Percentiles rank a stretch among this genome's conserved stretches.
Evolutionary conservation across 1,140 invertebrate genomes (phyloP).

Genomic region (Drosophila tristis): DNA sequence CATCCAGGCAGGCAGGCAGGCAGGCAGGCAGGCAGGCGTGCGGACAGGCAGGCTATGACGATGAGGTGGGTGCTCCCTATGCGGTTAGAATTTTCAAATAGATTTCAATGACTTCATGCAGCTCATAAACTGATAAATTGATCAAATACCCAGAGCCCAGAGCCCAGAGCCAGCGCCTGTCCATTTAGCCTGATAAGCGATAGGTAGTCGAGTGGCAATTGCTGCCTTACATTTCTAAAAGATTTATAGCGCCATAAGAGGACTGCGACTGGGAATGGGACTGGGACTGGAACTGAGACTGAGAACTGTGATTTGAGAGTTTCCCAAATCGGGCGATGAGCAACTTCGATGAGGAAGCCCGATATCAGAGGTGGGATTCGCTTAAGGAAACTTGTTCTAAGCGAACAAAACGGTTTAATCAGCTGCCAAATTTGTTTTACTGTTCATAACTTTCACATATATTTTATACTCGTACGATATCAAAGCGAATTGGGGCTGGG

Average conservation of each 20-base stretch:
- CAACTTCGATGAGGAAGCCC: conserved; percentile 11
- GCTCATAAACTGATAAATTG: conserved; percentile 4
- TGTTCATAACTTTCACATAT: conserved; percentile 16
- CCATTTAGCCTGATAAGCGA: conserved; percentile 51
- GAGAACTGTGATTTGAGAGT: conserved; percentile 11
- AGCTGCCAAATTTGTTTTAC: conserved; percentile 61
- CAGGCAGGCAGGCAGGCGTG: neutral
- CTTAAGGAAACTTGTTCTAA: conserved; percentile 65
- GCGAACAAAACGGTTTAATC: conserved; percentile 23
- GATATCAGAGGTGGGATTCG: conserved; percentile 1
- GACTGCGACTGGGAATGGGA: neutral
- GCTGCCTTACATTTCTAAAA: conserved; percentile 36
- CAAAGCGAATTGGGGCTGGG: conserved; percentile 38
- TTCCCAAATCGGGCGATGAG: conserved; percentile 67
- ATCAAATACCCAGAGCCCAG: conserved; percentile 31
- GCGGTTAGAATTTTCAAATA: conserved; percentile 20
- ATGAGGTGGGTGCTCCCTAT: conserved; percentile 25
- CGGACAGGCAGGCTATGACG: neutral
- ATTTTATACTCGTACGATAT: too few relatives aligned
- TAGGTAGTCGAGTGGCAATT: conserved; percentile 65
- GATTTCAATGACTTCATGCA: conserved; percentile 48
- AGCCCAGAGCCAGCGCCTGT: conserved; percentile 7
- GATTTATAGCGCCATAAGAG: conserved; percentile 56
- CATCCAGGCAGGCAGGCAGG: neutral
- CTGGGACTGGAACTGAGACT: neutral